Base-by-base conservation (phyloP, 2,113 vertebrate genomes). In the Nyctibius bracteatus region DNA sequence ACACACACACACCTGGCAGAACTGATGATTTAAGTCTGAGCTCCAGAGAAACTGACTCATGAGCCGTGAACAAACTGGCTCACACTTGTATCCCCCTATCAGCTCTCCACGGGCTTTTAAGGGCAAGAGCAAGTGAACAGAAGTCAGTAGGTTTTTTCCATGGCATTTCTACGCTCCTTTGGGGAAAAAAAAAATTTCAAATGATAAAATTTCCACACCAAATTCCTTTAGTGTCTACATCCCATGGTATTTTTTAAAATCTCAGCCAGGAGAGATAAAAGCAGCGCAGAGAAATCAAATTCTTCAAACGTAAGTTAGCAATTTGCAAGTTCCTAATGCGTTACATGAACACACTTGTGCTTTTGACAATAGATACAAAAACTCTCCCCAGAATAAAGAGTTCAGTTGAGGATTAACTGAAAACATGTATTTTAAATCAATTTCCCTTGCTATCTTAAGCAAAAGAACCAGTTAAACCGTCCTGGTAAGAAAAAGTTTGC, bases 271-370 rank as follows among this genome's bases (percentile, higher is more conserved):
- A 86, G 1, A 77, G 61, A 5, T 28, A 90, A 93, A 86, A 88
- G 80, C 59, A 82, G 74, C 1, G 5, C 54, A 92, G 73, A 92
- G 61, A 47, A 93, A 55, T 58, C 54, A 74, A 81, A 88, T 20
- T 12, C 86, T 85, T 95, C 70, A 84, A 75, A 86, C 39, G 13
- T 18, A 24, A 91, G 41, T 68, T 15, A 77, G 78, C 41, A 79
- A 67, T 68, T 71, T 51, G 75, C 27, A 84, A 67, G 58, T 78
- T 88, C 66, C 80, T 57, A 66, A 37, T 58, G 90, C 59, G 33
- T 85, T 66, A 55, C n/a, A 54, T 49, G 5, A 94, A 95, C 63
- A 80, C 62, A 28, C 37, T 95, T 96, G 90, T 95, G 89, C 96
- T 96, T 94, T 83, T 90, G 82, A 88, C 65, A 68, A 54, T 1